These are phyloP conservation scores for Apistogramma diplotaenia DNA, from an alignment of 2,113 vertebrate genomes.

Conservation along the genomic window DNA sequence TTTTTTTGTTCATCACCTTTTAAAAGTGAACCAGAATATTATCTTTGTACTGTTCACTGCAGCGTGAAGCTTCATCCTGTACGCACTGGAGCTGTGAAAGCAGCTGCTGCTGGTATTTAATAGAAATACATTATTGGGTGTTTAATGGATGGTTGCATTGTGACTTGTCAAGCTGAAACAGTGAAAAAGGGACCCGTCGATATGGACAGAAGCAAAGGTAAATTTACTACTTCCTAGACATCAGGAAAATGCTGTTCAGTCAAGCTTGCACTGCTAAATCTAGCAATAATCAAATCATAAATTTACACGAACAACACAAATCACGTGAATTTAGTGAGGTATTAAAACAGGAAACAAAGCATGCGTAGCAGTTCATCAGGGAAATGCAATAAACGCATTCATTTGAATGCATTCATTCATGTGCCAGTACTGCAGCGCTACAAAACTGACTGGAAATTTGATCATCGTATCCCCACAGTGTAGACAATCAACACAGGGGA, in stretches of 20 bases:
- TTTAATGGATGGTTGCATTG: not conserved
- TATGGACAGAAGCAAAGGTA: conserved; percentile 1
- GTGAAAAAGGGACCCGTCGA: not conserved
- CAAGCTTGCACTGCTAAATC: not conserved
- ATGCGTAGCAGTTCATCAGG: not conserved
- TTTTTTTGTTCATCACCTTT: not conserved
- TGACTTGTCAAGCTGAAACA: not conserved
- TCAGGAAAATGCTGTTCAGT: not conserved
- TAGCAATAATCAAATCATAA: not conserved
- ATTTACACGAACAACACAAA: not conserved
- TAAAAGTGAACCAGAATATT: not conserved
- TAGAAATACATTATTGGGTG: not conserved
- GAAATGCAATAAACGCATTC: not conserved
- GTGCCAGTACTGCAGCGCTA: not conserved
- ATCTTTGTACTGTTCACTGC: not conserved
- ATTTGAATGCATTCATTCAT: not conserved
- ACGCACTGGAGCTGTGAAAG: not conserved
- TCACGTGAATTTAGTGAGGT: not conserved
- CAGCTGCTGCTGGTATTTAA: not conserved
- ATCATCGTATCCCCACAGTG: not conserved
- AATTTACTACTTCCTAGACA: not conserved
- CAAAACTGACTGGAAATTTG: not conserved
- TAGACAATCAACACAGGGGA: not conserved
- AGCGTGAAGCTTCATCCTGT: not conserved
- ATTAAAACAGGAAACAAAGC: not conserved